Evolutionary conservation across 2,888 invertebrate genomes (phyloP).

Genomic region (Agrochola macilenta): DNA sequence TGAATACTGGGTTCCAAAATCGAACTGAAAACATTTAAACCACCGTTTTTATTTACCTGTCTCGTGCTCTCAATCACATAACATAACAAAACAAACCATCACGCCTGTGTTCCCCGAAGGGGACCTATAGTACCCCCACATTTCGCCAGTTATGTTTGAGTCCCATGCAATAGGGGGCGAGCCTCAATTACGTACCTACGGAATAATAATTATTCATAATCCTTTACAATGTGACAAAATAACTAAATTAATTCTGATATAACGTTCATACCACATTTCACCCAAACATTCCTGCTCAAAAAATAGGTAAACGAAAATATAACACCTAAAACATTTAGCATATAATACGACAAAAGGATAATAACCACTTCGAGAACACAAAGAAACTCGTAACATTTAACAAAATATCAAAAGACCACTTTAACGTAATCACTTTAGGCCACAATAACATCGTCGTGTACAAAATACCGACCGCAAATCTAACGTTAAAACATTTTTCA

Average conservation of each 20-base stretch:
- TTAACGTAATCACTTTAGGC: slow-evolving; percentile 30
- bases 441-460: slow-evolving; percentile 25
- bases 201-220: not conserved
- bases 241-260: not conserved
- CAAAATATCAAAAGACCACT: slow-evolving; percentile 52
- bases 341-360: slow-evolving; percentile 16
- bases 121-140: not conserved
- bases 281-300: not conserved
- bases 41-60: slow-evolving; percentile 22
- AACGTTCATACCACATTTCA: not conserved
- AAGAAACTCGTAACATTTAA: slow-evolving; percentile 43
- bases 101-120: not conserved
- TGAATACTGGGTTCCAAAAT: slow-evolving; percentile 8
- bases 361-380: slow-evolving; percentile 19
- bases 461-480: slow-evolving; percentile 34
- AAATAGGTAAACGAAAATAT: not conserved
- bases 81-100: not conserved
- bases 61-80: not conserved
- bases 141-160: not conserved
- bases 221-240: not conserved
- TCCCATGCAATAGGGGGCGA: not conserved
- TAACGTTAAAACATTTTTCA: slow-evolving; percentile 6
- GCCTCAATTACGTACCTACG: not conserved
- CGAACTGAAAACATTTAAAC: not conserved
- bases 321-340: not conserved